These are phyloP conservation scores for Dendroctonus ponderosae DNA, from an alignment of 1,140 invertebrate species.

Conservation along the genomic window DNA sequence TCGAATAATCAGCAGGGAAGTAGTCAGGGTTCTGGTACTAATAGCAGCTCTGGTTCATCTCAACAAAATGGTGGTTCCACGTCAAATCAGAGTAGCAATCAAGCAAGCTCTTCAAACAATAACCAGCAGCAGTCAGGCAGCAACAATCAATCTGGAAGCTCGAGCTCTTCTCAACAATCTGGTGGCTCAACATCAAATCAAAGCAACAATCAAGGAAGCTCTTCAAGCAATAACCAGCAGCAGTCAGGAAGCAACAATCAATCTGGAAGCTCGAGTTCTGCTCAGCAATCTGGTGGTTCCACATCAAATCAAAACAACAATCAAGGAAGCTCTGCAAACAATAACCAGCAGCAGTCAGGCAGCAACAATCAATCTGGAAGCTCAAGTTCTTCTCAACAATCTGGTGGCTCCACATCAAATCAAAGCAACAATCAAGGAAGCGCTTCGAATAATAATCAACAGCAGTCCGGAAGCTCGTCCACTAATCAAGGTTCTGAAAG, in stretches of 20 bases:
- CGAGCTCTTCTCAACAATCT: constrained; percentile 11
- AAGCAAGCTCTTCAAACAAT: constrained; percentile 6
- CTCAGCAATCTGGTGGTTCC: constrained; percentile 8
- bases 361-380: not conserved
- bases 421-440: constrained; percentile 33
- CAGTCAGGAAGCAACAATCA: constrained; percentile 14
- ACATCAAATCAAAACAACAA: constrained; percentile 8
- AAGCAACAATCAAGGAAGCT: constrained; percentile 6
- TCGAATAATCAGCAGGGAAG: not conserved
- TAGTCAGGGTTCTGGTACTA: constrained; percentile 9
- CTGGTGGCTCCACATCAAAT: constrained; percentile 10
- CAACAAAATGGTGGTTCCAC: constrained; percentile 10
- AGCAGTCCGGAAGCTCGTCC: not conserved
- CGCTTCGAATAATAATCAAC: not conserved
- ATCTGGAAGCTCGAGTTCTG: constrained; percentile 43
- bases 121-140: constrained; percentile 26
- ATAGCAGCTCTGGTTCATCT: not conserved
- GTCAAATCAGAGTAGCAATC: constrained; percentile 21
- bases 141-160: not conserved
- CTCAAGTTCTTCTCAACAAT: constrained; percentile 1
- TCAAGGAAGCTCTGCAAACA: constrained; percentile 4
- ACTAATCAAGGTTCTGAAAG: constrained; percentile 1
- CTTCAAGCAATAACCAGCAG: constrained; percentile 23
- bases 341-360: not conserved
- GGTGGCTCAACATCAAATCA: constrained; percentile 4